Evolutionary conservation across 2,113 vertebrate species (phyloP).

Genomic region (Xyrauchen texanus): DNA sequence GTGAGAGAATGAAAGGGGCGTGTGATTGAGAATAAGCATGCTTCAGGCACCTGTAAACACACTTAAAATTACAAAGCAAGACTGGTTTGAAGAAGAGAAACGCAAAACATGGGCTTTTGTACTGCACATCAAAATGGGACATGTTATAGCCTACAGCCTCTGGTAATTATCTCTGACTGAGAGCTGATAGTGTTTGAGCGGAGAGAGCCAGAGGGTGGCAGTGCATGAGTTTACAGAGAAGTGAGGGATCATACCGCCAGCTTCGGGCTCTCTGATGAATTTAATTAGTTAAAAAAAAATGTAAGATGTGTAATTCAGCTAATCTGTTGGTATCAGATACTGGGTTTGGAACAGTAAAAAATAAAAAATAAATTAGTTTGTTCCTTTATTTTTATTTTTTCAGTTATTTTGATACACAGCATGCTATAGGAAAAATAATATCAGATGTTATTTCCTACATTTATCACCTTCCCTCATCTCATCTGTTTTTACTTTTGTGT

Average conservation of each 20-base stretch:
- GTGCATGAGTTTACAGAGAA: slow-evolving; percentile 26
- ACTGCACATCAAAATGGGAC: slow-evolving; percentile 32
- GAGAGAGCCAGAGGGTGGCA: slow-evolving; percentile 33
- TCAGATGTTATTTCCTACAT: background rate
- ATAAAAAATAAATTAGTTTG: no score
- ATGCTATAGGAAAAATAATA: no score
- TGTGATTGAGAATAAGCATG: slow-evolving; percentile 8
- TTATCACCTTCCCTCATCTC: background rate
- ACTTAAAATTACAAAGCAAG: background rate
- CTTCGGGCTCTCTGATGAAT: background rate
- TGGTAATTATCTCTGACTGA: slow-evolving; percentile 37
- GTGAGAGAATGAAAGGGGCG: background rate
- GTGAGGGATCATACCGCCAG: background rate
- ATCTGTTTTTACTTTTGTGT: slow-evolving; percentile 38
- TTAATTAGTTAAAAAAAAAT: background rate
- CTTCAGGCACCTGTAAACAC: background rate
- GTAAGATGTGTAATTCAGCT: slow-evolving; percentile 4
- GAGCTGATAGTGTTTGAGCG: background rate
- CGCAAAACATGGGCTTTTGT: background rate
- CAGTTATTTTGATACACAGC: no score
- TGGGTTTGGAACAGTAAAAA: no score
- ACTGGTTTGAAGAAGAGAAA: background rate
- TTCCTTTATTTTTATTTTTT: no score
- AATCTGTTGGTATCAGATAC: background rate
- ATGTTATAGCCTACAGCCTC: slow-evolving; percentile 27